A percentile compares a stretch with the other conserved stretches of the same genome.
These are phyloP conservation scores for Sinella curviseta DNA, from an alignment of 1,140 invertebrate species.

Conservation along the genomic window DNA sequence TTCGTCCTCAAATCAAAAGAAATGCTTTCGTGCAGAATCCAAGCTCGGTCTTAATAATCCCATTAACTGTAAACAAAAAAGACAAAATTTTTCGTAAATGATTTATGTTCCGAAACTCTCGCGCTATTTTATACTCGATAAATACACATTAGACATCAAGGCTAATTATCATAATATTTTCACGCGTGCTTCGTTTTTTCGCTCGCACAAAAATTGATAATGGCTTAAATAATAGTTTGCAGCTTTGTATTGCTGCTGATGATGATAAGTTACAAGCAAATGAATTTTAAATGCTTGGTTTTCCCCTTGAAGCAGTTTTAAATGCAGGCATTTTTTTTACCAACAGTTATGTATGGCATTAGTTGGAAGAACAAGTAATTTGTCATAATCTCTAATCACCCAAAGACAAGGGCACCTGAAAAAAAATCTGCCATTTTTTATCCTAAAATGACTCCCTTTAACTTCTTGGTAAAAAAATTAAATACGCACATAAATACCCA, in stretches of 20 bases:
- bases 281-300: background rate
- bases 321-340: background rate
- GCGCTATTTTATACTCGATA: background rate
- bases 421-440: background rate
- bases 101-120: background rate
- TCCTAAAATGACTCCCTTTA: background rate
- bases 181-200: background rate
- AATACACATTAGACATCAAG: background rate
- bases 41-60: slow-evolving; percentile 14
- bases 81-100: background rate
- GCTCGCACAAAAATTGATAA: background rate
- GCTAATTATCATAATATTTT: background rate
- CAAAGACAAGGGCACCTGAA: background rate
- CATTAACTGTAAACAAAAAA: slow-evolving; percentile 12
- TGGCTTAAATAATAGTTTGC: background rate
- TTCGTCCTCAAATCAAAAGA: slow-evolving; percentile 1
- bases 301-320: background rate
- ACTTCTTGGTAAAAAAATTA: too few species aligned
- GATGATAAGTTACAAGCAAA: background rate
- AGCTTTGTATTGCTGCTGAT: background rate
- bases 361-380: background rate
- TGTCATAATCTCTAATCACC: slow-evolving; percentile 16
- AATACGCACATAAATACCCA: too few species aligned
- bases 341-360: background rate
- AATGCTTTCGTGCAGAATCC: too few species aligned